Base-by-base conservation (phyloP, 2,797 vertebrate genomes). In the Tauraco hartlaubi region DNA sequence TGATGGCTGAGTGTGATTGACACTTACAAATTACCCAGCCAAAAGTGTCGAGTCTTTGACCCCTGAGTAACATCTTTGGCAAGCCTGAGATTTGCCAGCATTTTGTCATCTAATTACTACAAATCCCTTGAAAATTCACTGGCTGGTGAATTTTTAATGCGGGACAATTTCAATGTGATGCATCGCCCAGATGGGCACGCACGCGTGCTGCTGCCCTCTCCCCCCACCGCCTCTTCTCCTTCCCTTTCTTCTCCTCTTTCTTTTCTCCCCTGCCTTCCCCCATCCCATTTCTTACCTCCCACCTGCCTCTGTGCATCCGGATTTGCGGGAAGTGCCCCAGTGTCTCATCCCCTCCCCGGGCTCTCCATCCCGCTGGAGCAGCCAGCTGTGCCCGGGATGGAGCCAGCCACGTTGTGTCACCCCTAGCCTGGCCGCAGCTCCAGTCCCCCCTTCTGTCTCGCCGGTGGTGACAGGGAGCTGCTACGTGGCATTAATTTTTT, bases 21-120 rank as follows among this genome's bases (percentile, higher is more conserved):
- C 99, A 99, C 99, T 99, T 99, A 99, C 99, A 99, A 99, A 99
- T 99, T 99, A 99, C 99, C 99, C 99, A 98, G 99, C 99, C 98
- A 98, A 98, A 98, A 99, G 99, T 99, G 99, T 99, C 98, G 98
- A 99, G 99, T 99, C 99, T 99, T 99, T 99, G 99, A 99, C 99
- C 99, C 98, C 99, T 97, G 98, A 99, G 99, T 99, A 99, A 99
- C 99, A 99, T 99, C 99, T 99, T 99, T 98, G 99, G 98, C 98
- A 98, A 98, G 98, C 98, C 98, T 98, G 98, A 98, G 98, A 99
- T 98, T 99, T 98, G 98, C 98, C 98, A 98, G 99, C 99, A 99
- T 99, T 99, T 99, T 99, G 99, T 99, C 99, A 99, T 99, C 99
- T 99, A 99, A 99, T 99, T 99, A 99, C 99, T 99, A 99, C 99